Percentiles rank a stretch among this genome's conserved stretches.
These are phyloP conservation scores for Nomada hirtipes DNA, from an alignment of 2,888 invertebrate genomes.

Conservation along the genomic window DNA sequence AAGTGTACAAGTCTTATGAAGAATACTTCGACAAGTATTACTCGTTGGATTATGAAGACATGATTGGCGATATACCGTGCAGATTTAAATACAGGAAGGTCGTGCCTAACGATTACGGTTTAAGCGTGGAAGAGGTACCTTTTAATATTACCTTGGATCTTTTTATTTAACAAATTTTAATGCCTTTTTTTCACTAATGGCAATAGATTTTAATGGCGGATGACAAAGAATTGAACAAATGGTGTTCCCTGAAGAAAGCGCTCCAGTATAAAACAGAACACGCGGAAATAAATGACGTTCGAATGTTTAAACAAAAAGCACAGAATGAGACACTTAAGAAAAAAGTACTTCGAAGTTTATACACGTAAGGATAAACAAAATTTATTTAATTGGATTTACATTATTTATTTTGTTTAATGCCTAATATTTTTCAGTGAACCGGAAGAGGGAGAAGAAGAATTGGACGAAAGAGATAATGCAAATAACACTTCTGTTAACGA, in stretches of 20 bases:
- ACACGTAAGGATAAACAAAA: constrained; percentile 83
- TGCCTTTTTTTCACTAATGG: constrained; percentile 1
- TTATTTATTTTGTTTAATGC: constrained; percentile 2
- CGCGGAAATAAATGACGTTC: constrained; percentile 92
- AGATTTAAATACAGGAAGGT: constrained; percentile 97
- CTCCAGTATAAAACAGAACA: constrained; percentile 91
- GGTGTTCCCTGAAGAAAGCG: constrained; percentile 96
- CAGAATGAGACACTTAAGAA: constrained; percentile 90
- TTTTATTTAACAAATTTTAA: constrained; percentile 19
- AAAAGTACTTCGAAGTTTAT: constrained; percentile 92
- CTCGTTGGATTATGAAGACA: constrained; percentile 97
- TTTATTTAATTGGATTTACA: neutral
- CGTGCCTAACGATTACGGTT: constrained; percentile 95
- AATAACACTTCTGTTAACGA: constrained; percentile 14
- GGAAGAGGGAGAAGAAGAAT: constrained; percentile 77
- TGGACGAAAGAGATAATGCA: constrained; percentile 71
- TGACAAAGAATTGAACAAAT: constrained; percentile 96
- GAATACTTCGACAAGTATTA: constrained; percentile 98
- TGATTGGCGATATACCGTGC: constrained; percentile 96
- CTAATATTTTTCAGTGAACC: constrained; percentile 55
- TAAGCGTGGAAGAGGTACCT: constrained; percentile 94
- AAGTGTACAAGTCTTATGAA: constrained; percentile 89
- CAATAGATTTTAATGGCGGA: constrained; percentile 94
- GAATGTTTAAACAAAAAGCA: constrained; percentile 90
- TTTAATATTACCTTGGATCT: constrained; percentile 7